Evolutionary conservation across 2,797 vertebrate genomes (phyloP).

Genomic region (Manis pentadactyla): DNA sequence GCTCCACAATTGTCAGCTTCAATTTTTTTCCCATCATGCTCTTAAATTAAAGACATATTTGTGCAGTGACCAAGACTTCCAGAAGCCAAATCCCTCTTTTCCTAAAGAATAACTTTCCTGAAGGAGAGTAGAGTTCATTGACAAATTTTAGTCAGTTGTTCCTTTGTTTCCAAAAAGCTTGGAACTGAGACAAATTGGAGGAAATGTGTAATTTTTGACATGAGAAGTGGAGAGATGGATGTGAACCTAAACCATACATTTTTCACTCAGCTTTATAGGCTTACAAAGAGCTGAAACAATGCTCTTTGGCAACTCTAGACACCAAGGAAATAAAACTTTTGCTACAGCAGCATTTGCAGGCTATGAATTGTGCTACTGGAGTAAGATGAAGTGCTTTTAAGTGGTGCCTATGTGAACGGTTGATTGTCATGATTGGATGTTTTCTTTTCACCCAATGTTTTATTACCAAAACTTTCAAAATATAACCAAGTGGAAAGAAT

Average conservation of each 20-base stretch:
- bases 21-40: background rate
- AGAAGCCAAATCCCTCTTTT: slow-evolving; percentile 73
- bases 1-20: background rate
- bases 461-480: slow-evolving; percentile 27
- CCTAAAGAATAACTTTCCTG: slow-evolving; percentile 79
- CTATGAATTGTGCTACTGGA: background rate
- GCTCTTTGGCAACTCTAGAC: slow-evolving; percentile 37
- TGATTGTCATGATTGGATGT: background rate
- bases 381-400: background rate
- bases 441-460: slow-evolving; percentile 18
- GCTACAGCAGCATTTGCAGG: background rate
- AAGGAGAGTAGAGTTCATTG: slow-evolving; percentile 69
- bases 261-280: slow-evolving; percentile 54
- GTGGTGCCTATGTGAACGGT: background rate
- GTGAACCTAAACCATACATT: slow-evolving; percentile 71
- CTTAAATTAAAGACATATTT: slow-evolving; percentile 78
- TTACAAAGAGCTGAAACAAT: background rate
- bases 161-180: slow-evolving; percentile 82
- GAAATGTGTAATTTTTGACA: slow-evolving; percentile 79
- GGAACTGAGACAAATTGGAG: slow-evolving; percentile 75
- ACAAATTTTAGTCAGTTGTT: slow-evolving; percentile 78
- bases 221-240: slow-evolving; percentile 69
- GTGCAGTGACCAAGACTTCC: slow-evolving; percentile 73
- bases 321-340: background rate
- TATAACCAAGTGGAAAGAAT: background rate